These are phyloP conservation scores for Cantharis flavilabris DNA, from an alignment of 2,888 invertebrate genomes.

Conservation along the genomic window DNA sequence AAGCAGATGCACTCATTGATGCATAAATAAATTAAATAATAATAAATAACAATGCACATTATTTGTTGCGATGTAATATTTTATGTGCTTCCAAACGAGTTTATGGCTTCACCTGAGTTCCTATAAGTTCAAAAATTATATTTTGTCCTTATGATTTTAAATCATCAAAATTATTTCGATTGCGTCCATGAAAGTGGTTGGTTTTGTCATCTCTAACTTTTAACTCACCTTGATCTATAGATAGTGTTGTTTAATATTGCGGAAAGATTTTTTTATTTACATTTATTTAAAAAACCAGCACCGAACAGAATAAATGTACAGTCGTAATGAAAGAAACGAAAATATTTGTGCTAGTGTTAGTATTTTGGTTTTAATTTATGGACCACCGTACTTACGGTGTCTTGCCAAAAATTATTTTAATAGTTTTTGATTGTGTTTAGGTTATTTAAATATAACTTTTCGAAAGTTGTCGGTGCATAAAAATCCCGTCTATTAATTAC, in stretches of 20 bases:
- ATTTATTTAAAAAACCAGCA: background rate
- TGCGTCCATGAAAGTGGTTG: background rate
- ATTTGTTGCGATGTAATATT: background rate
- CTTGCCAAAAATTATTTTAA: background rate
- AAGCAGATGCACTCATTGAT: background rate
- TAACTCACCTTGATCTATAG: background rate
- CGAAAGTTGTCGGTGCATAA: background rate
- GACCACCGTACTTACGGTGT: background rate
- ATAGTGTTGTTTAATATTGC: background rate
- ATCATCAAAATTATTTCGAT: background rate
- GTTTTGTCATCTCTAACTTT: background rate
- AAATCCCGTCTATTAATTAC: conserved; percentile 5
- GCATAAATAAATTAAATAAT: background rate
- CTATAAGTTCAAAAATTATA: too few relatives aligned
- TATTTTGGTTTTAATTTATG: background rate
- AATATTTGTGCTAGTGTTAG: background rate
- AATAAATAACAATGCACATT: background rate
- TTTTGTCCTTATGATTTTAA: too few relatives aligned
- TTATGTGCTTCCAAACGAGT: background rate
- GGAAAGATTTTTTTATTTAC: background rate
- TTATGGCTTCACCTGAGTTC: background rate
- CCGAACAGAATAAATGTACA: background rate
- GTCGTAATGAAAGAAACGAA: background rate
- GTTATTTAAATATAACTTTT: background rate
- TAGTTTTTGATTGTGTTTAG: background rate